Evolutionary conservation across 2,888 invertebrate species (phyloP).

Genomic region (Mythimna ferrago): DNA sequence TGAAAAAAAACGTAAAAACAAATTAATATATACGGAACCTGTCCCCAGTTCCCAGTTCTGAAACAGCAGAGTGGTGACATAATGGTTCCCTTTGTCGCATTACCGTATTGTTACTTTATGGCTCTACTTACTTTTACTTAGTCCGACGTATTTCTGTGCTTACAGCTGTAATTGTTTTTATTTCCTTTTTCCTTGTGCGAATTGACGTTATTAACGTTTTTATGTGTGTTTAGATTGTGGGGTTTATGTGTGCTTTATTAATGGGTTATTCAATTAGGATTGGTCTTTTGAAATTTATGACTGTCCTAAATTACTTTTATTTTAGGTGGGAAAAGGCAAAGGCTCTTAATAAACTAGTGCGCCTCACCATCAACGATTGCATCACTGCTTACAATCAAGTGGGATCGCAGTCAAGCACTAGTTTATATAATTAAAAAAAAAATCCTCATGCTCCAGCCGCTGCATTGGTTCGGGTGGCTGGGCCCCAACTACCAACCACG

Average conservation of each 20-base stretch:
- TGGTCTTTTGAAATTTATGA: neutral
- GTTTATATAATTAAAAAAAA: no score
- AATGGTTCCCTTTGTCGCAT: conserved; percentile 64
- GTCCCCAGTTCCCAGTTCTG: conserved; percentile 8
- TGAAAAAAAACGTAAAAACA: neutral
- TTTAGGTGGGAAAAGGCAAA: no score
- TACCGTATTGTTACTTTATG: conserved; percentile 62
- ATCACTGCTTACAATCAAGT: no score
- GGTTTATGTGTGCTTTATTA: conserved; percentile 13
- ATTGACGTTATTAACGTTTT: conserved; percentile 53
- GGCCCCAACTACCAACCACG: no score
- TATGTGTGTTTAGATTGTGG: conserved; percentile 27
- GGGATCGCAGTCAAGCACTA: no score
- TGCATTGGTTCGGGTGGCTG: no score
- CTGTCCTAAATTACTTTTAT: neutral
- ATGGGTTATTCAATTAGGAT: conserved; percentile 17
- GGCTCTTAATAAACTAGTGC: no score
- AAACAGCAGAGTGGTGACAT: conserved; percentile 43
- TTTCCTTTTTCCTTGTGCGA: conserved; percentile 41
- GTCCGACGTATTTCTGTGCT: conserved; percentile 55
- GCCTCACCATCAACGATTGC: no score
- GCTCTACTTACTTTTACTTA: conserved; percentile 61
- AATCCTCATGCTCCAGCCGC: no score
- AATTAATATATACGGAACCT: conserved; percentile 26
- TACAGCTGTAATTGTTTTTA: conserved; percentile 57